Percentiles rank a stretch among this genome's conserved stretches.
Evolutionary conservation across 2,797 vertebrate genomes (phyloP).

Genomic region (Anguilla pacifica): DNA sequence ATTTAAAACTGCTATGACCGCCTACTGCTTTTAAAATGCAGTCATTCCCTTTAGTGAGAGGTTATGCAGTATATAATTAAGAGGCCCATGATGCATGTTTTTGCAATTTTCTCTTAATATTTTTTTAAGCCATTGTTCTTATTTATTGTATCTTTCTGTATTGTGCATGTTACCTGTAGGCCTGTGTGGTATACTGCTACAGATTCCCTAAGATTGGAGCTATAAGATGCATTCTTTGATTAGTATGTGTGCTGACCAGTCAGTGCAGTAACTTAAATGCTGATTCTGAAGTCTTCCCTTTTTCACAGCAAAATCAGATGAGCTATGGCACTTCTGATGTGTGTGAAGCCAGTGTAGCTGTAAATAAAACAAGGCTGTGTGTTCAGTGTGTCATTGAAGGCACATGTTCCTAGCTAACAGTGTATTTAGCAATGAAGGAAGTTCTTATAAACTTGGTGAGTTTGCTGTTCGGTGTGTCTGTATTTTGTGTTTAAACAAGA

Average conservation of each 20-base stretch:
- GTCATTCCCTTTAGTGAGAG: not conserved
- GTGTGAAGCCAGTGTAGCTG: not conserved
- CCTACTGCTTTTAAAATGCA: not conserved
- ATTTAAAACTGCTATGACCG: not conserved
- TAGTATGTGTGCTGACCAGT: not conserved
- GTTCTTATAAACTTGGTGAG: not conserved
- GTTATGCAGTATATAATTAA: not conserved
- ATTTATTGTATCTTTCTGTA: not conserved
- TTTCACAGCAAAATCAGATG: not conserved
- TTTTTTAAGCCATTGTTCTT: not conserved
- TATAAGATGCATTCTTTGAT: not conserved
- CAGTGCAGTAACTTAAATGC: not conserved
- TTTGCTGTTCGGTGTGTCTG: not conserved
- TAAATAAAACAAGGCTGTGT: conserved; percentile 1
- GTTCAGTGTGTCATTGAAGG: not conserved
- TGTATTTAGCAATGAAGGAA: not conserved
- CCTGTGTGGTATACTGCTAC: not conserved
- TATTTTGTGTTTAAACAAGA: not conserved
- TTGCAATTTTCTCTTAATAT: not conserved
- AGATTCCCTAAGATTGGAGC: not conserved
- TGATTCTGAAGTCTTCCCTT: not conserved
- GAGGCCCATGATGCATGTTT: not conserved
- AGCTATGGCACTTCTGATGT: not conserved
- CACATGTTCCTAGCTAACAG: not conserved
- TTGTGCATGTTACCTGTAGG: not conserved